Evolutionary conservation across 2,797 vertebrate genomes (phyloP), one percentile per base, ranked within the genome.

Genomic region (Enteromius mattozi): DNA sequence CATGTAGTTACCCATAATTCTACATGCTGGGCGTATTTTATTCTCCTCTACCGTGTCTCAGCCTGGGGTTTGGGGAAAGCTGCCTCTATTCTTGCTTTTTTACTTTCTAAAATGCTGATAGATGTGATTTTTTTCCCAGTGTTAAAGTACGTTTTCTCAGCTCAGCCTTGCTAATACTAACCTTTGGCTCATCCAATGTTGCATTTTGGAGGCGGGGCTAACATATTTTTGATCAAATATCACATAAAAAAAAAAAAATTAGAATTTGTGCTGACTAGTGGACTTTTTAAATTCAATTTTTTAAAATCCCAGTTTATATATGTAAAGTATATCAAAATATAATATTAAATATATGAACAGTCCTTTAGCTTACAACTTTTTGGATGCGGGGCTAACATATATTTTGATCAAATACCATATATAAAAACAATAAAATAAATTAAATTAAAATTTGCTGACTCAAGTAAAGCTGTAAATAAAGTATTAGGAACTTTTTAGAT

Each of bases 1-100:
- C 54, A 24, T 74, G 80, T 61, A 74, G 56, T 74, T 82, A 49
- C 69, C 69, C 40, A 82, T 24, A 82, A 74, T 74, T 63, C 80
- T 35, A 13, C 69, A 72, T 61, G 69, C 54, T 30, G 51, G 68
- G 54, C 12, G 17, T 45, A 21, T 71, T 61, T 74, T 19, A 63
- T 61, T 72, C 37, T 81, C 51, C 17, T 63, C 17, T 35, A 13
- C 54, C 8, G 3, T 21, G 63, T 80, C 63, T 68, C 63, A 68
- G 42, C 19, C 63, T 54, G 27, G 30, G 45, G 45, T 35, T 49
- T 49, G 51, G n/a, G 35, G 54, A 77, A 77, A 61, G 35, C 54
- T 59, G 54, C 33, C n/a, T 59, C 13, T 76, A 17, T 16, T 76
- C 74, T 77, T 56, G 21, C 1, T 40, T 33, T 45, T 71, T 45